phyloP scores from a whole-genome alignment of 1,140 invertebrate genomes.

The Eriosoma lanigerum region DNA sequence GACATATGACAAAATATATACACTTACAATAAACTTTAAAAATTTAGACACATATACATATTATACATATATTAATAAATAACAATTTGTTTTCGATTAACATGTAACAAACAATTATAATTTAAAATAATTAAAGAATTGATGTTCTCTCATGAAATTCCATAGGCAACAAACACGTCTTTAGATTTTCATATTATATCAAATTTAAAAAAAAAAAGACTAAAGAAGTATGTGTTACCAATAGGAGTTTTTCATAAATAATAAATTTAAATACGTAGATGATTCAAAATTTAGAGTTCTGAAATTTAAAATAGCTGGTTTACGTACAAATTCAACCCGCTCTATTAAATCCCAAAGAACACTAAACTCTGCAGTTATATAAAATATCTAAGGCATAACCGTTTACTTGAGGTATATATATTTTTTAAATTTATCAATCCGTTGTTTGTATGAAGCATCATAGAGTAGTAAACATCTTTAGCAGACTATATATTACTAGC shows the following conservation, averaged over 20 bases:
- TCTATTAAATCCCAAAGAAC: constrained; percentile 51
- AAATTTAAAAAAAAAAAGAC: background rate
- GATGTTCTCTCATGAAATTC: constrained; percentile 34
- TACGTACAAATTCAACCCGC: background rate
- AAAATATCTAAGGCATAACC: constrained; percentile 23
- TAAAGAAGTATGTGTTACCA: constrained; percentile 49
- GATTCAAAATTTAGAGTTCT: constrained; percentile 22
- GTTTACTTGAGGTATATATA: constrained; percentile 5
- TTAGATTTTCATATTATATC: constrained; percentile 17
- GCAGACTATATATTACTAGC: constrained; percentile 41
- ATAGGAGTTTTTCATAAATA: constrained; percentile 42
- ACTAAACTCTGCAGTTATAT: background rate
- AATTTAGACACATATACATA: too few species aligned
- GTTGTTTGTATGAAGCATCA: constrained; percentile 28
- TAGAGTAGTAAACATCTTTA: constrained; percentile 52
- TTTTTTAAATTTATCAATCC: background rate
- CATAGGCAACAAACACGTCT: constrained; percentile 44
- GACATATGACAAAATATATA: constrained; percentile 10
- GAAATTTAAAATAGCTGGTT: constrained; percentile 47
- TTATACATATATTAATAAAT: too few species aligned
- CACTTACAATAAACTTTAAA: too few species aligned
- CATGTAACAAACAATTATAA: too few species aligned
- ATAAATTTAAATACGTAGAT: background rate
- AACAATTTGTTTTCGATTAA: too few species aligned
- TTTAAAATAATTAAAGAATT: background rate